Conservation (phyloP, 2,797 vertebrate genomes). For the Chaunax sp. region DNA sequence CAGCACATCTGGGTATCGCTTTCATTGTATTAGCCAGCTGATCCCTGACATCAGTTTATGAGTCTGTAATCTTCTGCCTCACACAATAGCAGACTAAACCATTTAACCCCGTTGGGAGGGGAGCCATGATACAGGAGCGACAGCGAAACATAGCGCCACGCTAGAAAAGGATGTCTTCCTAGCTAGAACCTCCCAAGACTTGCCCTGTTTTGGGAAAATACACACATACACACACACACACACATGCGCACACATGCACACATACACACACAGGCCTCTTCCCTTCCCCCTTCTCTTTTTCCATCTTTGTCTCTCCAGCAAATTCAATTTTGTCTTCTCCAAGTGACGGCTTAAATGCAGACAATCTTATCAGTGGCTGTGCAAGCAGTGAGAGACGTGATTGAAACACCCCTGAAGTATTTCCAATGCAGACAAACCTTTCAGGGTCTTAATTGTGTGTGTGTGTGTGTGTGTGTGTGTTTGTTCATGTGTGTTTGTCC, state of each 20-base stretch:
- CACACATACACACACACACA: constrained; percentile 58
- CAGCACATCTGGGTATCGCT: constrained; percentile 77
- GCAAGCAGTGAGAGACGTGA: constrained; percentile 82
- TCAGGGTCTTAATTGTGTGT: constrained; percentile 82
- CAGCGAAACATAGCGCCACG: constrained; percentile 49
- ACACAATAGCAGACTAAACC: constrained; percentile 79
- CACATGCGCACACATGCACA: constrained; percentile 54
- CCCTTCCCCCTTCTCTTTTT: constrained; percentile 69
- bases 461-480: constrained; percentile 12
- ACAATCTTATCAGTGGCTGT: constrained; percentile 86
- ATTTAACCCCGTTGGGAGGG: constrained; percentile 77
- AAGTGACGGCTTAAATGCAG: constrained; percentile 82
- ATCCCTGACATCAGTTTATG: constrained; percentile 85
- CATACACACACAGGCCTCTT: constrained; percentile 40
- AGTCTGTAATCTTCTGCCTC: constrained; percentile 83
- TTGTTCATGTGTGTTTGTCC: neutral
- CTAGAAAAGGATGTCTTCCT: constrained; percentile 63
- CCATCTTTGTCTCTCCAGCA: constrained; percentile 82
- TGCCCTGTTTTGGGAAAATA: constrained; percentile 73
- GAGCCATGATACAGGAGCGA: constrained; percentile 69
- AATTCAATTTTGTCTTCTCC: constrained; percentile 87
- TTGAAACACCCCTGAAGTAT: constrained; percentile 83
- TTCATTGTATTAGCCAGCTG: constrained; percentile 81
- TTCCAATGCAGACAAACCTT: constrained; percentile 83
- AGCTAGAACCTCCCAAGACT: constrained; percentile 74